A percentile compares a stretch with the other conserved stretches of the same genome.
phyloP scores from a whole-genome alignment of 2,888 invertebrate genomes.

The Venusia cambrica region DNA sequence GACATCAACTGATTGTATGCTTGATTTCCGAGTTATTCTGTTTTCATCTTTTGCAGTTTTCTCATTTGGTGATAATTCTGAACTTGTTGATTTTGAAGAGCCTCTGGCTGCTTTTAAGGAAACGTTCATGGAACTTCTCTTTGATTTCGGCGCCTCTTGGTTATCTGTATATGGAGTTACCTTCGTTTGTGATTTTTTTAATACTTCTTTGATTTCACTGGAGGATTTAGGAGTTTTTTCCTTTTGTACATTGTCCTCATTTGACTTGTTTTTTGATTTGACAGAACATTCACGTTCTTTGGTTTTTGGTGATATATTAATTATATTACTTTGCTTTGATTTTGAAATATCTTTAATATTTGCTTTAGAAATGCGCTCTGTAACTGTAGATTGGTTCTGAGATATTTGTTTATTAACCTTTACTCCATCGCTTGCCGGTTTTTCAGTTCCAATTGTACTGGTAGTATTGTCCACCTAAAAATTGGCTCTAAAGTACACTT shows the following conservation, averaged over 20 bases:
- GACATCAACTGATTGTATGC: constrained; percentile 1
- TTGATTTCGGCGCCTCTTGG: not conserved
- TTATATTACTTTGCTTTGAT: no score
- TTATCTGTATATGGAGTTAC: not conserved
- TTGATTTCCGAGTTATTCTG: not conserved
- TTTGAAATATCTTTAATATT: not conserved
- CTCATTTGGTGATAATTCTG: no score
- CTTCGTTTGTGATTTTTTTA: constrained; percentile 1
- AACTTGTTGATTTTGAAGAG: constrained; percentile 1
- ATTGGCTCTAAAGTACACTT: no score
- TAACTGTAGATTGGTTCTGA: not conserved
- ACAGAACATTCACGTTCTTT: no score
- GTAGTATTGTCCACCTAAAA: constrained; percentile 9
- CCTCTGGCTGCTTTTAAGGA: not conserved
- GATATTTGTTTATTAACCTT: constrained; percentile 1
- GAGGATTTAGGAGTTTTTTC: no score
- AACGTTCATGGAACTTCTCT: not conserved
- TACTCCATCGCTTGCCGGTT: not conserved
- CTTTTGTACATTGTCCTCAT: no score
- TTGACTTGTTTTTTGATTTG: no score
- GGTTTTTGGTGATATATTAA: no score
- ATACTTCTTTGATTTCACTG: not conserved
- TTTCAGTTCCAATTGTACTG: not conserved
- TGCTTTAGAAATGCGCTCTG: not conserved
- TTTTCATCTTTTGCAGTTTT: not conserved